phyloP scores from a whole-genome alignment of 1,140 invertebrate species.

The Cephus cinctus region DNA sequence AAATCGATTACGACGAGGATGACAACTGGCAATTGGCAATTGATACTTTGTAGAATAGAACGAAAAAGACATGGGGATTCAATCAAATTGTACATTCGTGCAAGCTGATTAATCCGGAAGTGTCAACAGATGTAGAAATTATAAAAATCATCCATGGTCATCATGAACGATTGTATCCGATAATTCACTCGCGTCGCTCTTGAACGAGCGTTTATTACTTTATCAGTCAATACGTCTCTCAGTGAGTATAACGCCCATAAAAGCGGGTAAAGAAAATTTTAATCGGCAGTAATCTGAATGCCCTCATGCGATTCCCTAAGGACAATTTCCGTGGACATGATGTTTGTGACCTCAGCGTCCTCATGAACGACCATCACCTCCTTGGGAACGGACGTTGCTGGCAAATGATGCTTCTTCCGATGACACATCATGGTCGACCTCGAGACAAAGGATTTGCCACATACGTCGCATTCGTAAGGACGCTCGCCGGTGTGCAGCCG shows the following conservation, averaged over 20 bases:
- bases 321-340: constrained; percentile 20
- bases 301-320: constrained; percentile 22
- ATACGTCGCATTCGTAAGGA: constrained; percentile 77
- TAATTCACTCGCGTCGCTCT: too few relatives aligned
- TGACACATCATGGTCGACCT: constrained; percentile 63
- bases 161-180: too few relatives aligned
- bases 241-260: too few relatives aligned
- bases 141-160: too few relatives aligned
- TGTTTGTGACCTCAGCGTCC: constrained; percentile 15
- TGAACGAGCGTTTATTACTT: neutral
- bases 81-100: too few relatives aligned
- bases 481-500: constrained; percentile 75
- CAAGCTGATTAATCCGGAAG: too few relatives aligned
- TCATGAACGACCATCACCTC: neutral
- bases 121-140: too few relatives aligned
- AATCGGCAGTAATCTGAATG: constrained; percentile 28
- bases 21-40: too few relatives aligned
- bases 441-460: constrained; percentile 63
- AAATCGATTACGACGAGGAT: too few relatives aligned
- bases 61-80: too few relatives aligned
- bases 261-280: too few relatives aligned
- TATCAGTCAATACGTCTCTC: constrained; percentile 1
- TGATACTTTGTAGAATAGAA: too few relatives aligned
- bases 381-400: constrained; percentile 6
- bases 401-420: constrained; percentile 57